Base-by-base conservation (phyloP, 2,113 vertebrate genomes). In the Pimephales promelas region DNA sequence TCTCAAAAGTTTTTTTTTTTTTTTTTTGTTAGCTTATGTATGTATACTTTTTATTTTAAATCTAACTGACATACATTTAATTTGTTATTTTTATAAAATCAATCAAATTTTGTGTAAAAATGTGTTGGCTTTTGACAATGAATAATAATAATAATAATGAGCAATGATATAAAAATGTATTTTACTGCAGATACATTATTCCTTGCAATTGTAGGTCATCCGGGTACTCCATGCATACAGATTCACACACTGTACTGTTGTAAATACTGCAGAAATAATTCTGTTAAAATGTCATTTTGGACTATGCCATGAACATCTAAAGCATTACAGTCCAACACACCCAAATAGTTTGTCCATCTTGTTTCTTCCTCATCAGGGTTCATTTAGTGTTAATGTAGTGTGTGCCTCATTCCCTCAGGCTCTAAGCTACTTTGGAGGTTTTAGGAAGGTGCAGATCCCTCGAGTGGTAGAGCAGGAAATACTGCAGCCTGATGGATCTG, bases 401-500 rank as follows among this genome's bases (percentile, higher is more conserved):
- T 81, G 11, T 81, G 28, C 28, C 68, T 52, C 75, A 80, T 68
- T 62, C 76, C 24, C 56, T 89, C 57, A 98, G 97, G 96, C 96
- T 75, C 86, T 97, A 87, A 91, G 91, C 91, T 97, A 96, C 85
- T 82, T 95, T 86, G 94, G 95, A 90, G 94, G 91, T 88, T 93
- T 90, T 85, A 88, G 90, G 87, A 93, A 91, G 88, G 87, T 93
- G 85, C 92, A 95, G 56, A 92, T 94, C 20, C 95, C 96, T 26
- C 90, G 80, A 90, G 93, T 97, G 95, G 93, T 95, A 91, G 96
- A 97, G 88, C 95, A 90, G 49, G 91, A 96, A 87, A 92, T 94
- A 89, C 88, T 92, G 88, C 96, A 90, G 92, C 94, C 96, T 85
- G 95, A 97, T 81, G 97, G 96, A 92, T 95, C 96, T 57, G 79